Evolutionary conservation across 2,113 vertebrate genomes (phyloP).

Genomic region (Speoplatyrhinus poulsoni): DNA sequence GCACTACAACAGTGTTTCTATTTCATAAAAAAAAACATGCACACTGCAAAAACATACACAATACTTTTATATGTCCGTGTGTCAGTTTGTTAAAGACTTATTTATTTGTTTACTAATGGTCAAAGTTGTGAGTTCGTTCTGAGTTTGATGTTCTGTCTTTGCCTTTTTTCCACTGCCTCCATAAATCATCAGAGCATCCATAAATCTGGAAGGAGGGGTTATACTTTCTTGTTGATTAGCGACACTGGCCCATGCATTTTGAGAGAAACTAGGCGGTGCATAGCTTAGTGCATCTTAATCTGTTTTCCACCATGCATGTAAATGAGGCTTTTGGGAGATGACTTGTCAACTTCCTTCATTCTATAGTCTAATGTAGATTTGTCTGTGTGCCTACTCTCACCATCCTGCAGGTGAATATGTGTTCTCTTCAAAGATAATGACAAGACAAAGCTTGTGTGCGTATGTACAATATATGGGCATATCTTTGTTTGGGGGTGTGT

Average conservation of each 20-base stretch:
- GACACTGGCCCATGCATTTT: slow-evolving; percentile 8
- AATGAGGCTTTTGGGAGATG: slow-evolving; percentile 32
- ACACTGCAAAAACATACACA: slow-evolving; percentile 10
- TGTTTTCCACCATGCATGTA: slow-evolving; percentile 43
- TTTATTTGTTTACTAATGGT: slow-evolving; percentile 76
- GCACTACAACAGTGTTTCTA: slow-evolving; percentile 52
- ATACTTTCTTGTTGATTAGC: slow-evolving; percentile 28
- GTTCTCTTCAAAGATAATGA: neutral
- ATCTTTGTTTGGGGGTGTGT: neutral
- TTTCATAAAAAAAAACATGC: slow-evolving; percentile 60
- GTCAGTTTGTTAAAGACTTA: slow-evolving; percentile 74
- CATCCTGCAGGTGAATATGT: slow-evolving; percentile 21
- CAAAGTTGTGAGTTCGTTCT: slow-evolving; percentile 37
- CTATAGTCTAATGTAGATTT: slow-evolving; percentile 28
- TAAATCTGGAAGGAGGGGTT: too few relatives aligned
- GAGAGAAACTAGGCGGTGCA: neutral
- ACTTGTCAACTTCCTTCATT: slow-evolving; percentile 37
- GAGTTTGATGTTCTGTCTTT: slow-evolving; percentile 61
- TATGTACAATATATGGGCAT: neutral
- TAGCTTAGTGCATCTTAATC: slow-evolving; percentile 1
- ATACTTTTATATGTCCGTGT: slow-evolving; percentile 42
- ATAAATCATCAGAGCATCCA: too few relatives aligned
- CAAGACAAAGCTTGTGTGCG: slow-evolving; percentile 5
- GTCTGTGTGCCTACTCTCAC: slow-evolving; percentile 55
- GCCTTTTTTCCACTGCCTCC: slow-evolving; percentile 50